These are phyloP conservation scores for Bugula neritina DNA, from an alignment of 2,888 invertebrate species.

Conservation along the genomic window DNA sequence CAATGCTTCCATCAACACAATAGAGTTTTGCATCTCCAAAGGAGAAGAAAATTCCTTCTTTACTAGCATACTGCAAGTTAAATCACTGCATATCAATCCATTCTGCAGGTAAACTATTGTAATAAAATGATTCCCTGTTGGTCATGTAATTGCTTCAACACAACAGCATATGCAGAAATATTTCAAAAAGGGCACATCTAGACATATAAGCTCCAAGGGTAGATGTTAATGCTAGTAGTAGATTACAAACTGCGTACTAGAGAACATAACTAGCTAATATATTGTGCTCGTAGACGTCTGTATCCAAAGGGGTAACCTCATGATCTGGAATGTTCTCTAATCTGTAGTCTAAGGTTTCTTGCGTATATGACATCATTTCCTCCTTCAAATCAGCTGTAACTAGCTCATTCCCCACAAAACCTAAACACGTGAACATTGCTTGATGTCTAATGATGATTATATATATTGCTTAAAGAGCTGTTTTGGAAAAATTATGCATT, in stretches of 20 bases:
- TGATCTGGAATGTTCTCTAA: constrained; percentile 12
- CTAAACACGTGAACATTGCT: background rate
- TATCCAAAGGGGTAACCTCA: background rate
- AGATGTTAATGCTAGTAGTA: background rate
- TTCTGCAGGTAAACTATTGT: no score
- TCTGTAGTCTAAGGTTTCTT: constrained; percentile 15
- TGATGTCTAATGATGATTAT: no score
- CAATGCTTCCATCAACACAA: background rate
- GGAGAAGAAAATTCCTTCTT: background rate
- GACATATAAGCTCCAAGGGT: no score
- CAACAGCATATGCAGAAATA: no score
- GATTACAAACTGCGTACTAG: background rate
- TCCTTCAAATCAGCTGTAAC: background rate
- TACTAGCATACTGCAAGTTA: background rate
- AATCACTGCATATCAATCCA: no score
- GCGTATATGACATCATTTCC: constrained; percentile 5
- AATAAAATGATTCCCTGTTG: no score
- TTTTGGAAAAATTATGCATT: no score
- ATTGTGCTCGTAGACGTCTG: constrained; percentile 11
- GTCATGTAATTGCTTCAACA: no score
- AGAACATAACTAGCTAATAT: constrained; percentile 3
- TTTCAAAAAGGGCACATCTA: no score
- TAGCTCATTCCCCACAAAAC: background rate
- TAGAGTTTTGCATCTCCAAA: constrained; percentile 15
- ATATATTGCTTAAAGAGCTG: no score